Evolutionary conservation across 2,888 invertebrate species (phyloP).

Genomic region (Schizotus pectinicornis): DNA sequence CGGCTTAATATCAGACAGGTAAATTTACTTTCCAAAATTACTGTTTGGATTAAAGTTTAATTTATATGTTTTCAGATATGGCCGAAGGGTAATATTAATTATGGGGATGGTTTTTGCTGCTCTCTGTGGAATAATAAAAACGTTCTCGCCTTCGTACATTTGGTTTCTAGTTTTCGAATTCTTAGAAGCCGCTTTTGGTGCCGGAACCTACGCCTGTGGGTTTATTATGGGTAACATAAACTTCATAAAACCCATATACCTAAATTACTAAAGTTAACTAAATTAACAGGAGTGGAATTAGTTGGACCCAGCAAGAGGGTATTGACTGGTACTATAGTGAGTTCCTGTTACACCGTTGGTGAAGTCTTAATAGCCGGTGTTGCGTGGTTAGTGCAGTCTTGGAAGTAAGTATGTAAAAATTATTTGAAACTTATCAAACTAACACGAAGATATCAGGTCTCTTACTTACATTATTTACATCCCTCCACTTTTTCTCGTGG

Average conservation of each 20-base stretch:
- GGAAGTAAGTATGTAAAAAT: slow-evolving; percentile 64
- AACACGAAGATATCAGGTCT: background rate
- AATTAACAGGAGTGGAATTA: slow-evolving; percentile 70
- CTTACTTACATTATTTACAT: slow-evolving; percentile 46
- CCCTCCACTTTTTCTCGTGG: slow-evolving; percentile 71
- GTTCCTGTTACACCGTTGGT: slow-evolving; percentile 74
- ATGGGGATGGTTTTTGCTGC: slow-evolving; percentile 66
- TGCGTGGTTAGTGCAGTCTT: slow-evolving; percentile 71
- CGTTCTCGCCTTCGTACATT: slow-evolving; percentile 72
- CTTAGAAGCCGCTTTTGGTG: slow-evolving; percentile 71
- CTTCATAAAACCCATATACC: background rate
- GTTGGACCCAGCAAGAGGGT: slow-evolving; percentile 77
- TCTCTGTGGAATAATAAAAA: slow-evolving; percentile 70
- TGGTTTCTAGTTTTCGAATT: slow-evolving; percentile 76
- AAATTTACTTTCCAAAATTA: slow-evolving; percentile 13
- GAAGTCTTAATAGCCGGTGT: slow-evolving; percentile 70
- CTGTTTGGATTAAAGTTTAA: slow-evolving; percentile 10
- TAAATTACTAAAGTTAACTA: background rate
- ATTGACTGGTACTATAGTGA: slow-evolving; percentile 72
- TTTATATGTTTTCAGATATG: slow-evolving; percentile 60
- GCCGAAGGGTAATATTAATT: slow-evolving; percentile 66
- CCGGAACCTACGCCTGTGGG: slow-evolving; percentile 74
- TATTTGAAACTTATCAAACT: slow-evolving; percentile 6
- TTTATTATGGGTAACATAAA: slow-evolving; percentile 70
- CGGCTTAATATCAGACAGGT: slow-evolving; percentile 72